A percentile compares a stretch with the other conserved stretches of the same genome.
These are phyloP conservation scores for Lepilemur ruficaudatus DNA, from an alignment of 2,797 vertebrate species.

Conservation along the genomic window DNA sequence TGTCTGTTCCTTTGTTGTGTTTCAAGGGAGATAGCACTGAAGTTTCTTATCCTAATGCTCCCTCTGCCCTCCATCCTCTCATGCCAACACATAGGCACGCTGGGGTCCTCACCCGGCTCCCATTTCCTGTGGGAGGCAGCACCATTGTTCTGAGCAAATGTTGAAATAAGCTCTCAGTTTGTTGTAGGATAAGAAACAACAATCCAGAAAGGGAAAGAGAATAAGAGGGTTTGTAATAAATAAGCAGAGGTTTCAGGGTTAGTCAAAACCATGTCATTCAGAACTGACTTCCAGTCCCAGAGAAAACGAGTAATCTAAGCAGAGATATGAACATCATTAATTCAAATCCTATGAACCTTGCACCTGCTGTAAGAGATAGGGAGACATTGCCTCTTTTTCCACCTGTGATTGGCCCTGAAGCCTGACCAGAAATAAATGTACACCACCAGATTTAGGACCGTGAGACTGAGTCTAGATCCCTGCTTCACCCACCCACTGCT, in stretches of 20 bases:
- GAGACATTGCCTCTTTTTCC: not conserved
- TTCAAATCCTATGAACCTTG: not conserved
- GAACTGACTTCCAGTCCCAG: not conserved
- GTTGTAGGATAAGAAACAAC: not conserved
- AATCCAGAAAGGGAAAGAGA: too few species aligned
- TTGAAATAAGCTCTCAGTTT: not conserved
- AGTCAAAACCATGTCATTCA: not conserved
- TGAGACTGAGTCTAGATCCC: not conserved
- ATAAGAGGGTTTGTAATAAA: not conserved
- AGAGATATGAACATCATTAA: not conserved
- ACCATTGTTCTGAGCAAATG: not conserved
- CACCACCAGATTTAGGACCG: not conserved
- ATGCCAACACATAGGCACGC: not conserved
- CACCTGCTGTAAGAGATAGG: not conserved
- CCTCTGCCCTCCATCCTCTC: not conserved
- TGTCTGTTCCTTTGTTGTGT: not conserved
- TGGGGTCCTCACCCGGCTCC: fast-evolving
- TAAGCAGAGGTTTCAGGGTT: not conserved
- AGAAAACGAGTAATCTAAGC: not conserved
- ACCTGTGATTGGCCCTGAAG: not conserved
- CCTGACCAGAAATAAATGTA: too few species aligned
- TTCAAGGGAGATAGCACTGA: not conserved
- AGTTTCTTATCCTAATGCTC: fast-evolving
- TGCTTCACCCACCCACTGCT: not conserved
- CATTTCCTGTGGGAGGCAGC: not conserved